Conservation (phyloP, 2,113 vertebrate genomes). For the Heterotis niloticus region DNA sequence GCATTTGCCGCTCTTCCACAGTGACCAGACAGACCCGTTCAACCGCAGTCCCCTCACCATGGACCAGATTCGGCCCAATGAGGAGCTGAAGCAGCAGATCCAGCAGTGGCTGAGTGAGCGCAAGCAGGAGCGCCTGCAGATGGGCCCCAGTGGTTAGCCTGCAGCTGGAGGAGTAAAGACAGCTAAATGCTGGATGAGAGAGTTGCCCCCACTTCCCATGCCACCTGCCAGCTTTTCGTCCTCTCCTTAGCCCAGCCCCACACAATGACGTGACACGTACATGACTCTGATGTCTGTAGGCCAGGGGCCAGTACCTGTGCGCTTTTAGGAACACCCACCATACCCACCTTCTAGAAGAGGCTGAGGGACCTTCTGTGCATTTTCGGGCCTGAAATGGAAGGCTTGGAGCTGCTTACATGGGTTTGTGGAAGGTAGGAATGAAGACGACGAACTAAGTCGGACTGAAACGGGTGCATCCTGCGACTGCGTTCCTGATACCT, state of each 20-base stretch:
- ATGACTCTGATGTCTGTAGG: background rate
- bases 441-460: no score
- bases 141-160: slow-evolving; percentile 65
- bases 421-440: background rate
- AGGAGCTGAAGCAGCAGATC: slow-evolving; percentile 92
- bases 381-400: background rate
- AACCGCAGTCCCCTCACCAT: slow-evolving; percentile 97
- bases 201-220: background rate
- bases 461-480: background rate
- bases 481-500: background rate
- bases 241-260: background rate
- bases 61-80: slow-evolving; percentile 97
- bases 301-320: background rate
- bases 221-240: background rate
- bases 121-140: slow-evolving; percentile 77
- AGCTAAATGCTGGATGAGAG: background rate
- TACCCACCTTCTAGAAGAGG: background rate
- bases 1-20: slow-evolving; percentile 49
- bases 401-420: background rate
- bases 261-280: background rate
- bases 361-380: background rate
- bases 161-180: background rate
- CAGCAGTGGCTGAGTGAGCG: slow-evolving; percentile 85
- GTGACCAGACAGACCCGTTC: slow-evolving; percentile 97
- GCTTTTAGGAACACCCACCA: background rate